Conservation (phyloP, 2,797 vertebrate genomes). For the Garrulus glandarius region DNA sequence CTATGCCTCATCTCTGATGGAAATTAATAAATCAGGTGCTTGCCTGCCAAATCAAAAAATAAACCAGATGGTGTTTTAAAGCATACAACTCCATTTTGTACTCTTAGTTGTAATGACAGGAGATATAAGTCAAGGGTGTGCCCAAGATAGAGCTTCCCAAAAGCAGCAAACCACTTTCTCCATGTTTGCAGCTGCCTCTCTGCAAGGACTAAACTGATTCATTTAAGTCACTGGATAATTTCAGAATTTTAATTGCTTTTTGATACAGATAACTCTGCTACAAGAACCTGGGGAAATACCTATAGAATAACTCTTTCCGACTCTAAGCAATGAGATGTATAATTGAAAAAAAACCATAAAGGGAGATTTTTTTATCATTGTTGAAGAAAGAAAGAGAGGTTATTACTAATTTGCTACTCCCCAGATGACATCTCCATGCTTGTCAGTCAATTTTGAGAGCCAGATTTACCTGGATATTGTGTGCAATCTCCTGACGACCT, state of each 20-base stretch:
- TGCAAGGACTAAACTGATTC: neutral
- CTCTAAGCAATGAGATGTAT: neutral
- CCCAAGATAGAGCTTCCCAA: neutral
- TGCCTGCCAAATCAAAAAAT: neutral
- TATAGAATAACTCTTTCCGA: neutral
- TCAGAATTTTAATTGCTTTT: neutral
- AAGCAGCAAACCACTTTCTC: neutral
- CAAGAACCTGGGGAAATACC: neutral
- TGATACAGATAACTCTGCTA: neutral
- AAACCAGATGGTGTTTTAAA: neutral
- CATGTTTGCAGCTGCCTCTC: neutral
- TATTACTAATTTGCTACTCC: neutral
- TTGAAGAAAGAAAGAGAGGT: neutral
- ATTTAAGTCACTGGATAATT: neutral
- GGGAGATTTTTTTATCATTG: neutral
- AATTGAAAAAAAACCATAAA: neutral
- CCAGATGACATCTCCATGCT: neutral
- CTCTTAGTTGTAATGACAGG: neutral
- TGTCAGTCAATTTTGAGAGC: neutral
- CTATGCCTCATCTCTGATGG: neutral
- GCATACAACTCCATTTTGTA: neutral
- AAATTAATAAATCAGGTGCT: neutral
- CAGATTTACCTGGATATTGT: conserved; percentile 85
- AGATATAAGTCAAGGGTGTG: neutral
- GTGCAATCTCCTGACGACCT: conserved; percentile 86